phyloP scores from a whole-genome alignment of 2,888 invertebrate species.

The Mycalesis mineus region DNA sequence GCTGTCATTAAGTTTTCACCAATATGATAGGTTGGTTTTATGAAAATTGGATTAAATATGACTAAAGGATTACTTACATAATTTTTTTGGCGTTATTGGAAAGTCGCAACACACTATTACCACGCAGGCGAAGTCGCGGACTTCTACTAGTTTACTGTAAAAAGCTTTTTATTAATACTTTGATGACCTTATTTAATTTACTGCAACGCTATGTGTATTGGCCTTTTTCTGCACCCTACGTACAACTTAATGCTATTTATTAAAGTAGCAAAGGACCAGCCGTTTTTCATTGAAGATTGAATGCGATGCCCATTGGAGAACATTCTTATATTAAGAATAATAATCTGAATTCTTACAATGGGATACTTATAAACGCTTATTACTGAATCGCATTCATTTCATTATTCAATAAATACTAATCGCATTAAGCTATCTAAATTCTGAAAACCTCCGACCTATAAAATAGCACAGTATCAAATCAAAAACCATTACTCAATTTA shows the following conservation, averaged over 20 bases:
- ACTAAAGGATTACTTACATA: too few relatives aligned
- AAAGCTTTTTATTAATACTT: too few relatives aligned
- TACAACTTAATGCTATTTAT: background rate
- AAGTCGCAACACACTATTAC: too few relatives aligned
- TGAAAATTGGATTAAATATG: too few relatives aligned
- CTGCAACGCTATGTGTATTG: background rate
- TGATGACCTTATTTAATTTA: background rate
- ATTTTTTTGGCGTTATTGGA: too few relatives aligned
- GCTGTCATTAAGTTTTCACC: too few relatives aligned
- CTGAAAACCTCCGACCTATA: background rate
- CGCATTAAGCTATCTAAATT: constrained; percentile 1
- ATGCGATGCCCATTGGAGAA: background rate
- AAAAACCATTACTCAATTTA: constrained; percentile 13
- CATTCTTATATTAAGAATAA: background rate
- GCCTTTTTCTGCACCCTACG: background rate
- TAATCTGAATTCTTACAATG: background rate
- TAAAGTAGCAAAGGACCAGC: constrained; percentile 3
- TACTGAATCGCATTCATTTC: background rate
- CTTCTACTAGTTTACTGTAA: too few relatives aligned
- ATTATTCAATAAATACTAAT: background rate
- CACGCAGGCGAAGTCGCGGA: too few relatives aligned
- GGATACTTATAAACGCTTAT: background rate
- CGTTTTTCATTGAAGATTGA: background rate
- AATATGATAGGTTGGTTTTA: too few relatives aligned
- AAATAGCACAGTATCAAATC: constrained; percentile 18